phyloP scores from a whole-genome alignment of 2,113 vertebrate genomes.

The Mungos mungo region DNA sequence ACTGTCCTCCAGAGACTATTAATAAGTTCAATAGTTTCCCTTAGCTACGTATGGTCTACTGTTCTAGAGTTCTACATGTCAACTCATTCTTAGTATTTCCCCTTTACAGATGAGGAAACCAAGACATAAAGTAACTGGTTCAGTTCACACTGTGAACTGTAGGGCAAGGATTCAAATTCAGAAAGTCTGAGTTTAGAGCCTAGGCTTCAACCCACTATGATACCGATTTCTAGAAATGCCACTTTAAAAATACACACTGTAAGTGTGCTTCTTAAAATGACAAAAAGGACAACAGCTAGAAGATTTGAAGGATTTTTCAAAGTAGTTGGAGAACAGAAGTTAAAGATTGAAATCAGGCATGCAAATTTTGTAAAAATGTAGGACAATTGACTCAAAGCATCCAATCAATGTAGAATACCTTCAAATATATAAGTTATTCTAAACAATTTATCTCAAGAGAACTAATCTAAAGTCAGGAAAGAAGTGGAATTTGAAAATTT shows the following conservation, averaged over 20 bases:
- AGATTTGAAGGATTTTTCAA: slow-evolving; percentile 10
- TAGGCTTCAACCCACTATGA: background rate
- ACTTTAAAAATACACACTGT: slow-evolving; percentile 31
- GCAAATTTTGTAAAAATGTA: slow-evolving; percentile 8
- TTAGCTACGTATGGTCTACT: background rate
- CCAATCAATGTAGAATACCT: background rate
- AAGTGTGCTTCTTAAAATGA: background rate
- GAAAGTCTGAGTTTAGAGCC: background rate
- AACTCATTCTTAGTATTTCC: background rate
- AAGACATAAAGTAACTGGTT: background rate
- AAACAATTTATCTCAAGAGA: slow-evolving; percentile 1
- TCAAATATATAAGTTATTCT: slow-evolving; percentile 27
- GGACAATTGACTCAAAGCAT: background rate
- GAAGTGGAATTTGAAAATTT: slow-evolving; percentile 14
- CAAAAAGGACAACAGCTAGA: background rate
- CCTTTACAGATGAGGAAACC: slow-evolving; percentile 2
- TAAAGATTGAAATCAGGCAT: background rate
- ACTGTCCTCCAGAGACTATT: background rate
- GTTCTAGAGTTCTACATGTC: background rate
- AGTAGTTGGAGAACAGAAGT: slow-evolving; percentile 30
- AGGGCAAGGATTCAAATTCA: background rate
- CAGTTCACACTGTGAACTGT: background rate
- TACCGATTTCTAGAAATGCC: background rate
- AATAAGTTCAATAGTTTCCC: background rate
- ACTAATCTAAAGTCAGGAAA: background rate